Base-by-base conservation (phyloP, 1,140 invertebrate genomes). In the Heliconius nattereri region DNA sequence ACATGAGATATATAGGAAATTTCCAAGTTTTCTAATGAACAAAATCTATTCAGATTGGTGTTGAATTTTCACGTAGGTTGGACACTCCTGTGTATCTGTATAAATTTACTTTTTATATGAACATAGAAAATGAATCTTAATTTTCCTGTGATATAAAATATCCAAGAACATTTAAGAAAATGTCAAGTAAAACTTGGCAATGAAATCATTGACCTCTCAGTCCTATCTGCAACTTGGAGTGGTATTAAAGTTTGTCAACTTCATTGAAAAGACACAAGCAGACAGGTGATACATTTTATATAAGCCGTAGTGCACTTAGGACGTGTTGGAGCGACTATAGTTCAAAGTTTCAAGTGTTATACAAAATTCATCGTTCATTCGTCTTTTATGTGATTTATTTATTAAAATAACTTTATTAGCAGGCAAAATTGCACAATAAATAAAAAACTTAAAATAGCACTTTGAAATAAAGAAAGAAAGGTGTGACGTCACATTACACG, bases 271-370 rank as follows among this genome's bases (percentile, higher is more conserved):
- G 82, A 88, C 79, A 84, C 79, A 78, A 79, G 78, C 73, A 81
- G 82, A 90, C 84, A 86, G 82, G 86, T 86, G 86, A 90, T 91
- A 86, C 86, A 91, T 91, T 88, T 89, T 90, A 85, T 89, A 90
- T 90, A 86, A 91, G 87, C 87, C 83, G 78, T 81, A 79, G 80
- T 84, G 87, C 85, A 90, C 87, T 90, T 85, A 89, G 87, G 84
- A 83, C 78, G 81, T 80, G 83, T 75, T 78, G 85, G 83, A 82
- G 81, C 84, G 87, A 85, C 85, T 87, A 85, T 80, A 78, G 77
- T 82, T 80, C 57, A 84, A 88, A 88, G 77, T 90, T 90, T 87
- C 89, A 90, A 90, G 88, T 88, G 86, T 86, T 76, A 82, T 85
- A 75, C 74, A 85, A 86, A 86, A 84, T 89, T 85, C 73, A 85